Evolutionary conservation across 2,888 invertebrate species (phyloP).

Genomic region (Phyllotreta cruciferae): DNA sequence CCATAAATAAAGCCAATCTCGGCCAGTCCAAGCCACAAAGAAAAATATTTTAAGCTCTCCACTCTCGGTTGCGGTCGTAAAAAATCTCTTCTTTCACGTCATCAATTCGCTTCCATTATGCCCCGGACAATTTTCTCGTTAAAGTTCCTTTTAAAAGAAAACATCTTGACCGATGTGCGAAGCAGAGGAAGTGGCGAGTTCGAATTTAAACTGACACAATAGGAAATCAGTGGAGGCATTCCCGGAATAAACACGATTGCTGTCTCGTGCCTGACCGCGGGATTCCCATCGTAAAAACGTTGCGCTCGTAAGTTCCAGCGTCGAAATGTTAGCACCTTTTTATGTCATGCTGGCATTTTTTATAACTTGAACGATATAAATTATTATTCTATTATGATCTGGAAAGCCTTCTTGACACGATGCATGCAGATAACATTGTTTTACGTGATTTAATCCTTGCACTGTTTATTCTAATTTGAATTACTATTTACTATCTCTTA

Average conservation of each 20-base stretch:
- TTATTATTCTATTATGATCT: too few species aligned
- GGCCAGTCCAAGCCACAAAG: constrained; percentile 22
- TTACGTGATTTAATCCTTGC: too few species aligned
- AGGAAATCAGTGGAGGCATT: constrained; percentile 46
- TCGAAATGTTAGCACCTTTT: constrained; percentile 21
- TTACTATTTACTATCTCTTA: too few species aligned
- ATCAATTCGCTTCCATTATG: constrained; percentile 36
- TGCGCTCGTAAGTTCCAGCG: neutral
- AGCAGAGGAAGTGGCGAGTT: constrained; percentile 32
- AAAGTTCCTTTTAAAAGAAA: constrained; percentile 36
- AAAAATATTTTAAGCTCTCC: constrained; percentile 26
- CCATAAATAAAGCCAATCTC: constrained; percentile 26
- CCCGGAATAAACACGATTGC: constrained; percentile 44
- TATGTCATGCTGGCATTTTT: neutral
- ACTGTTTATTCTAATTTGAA: too few species aligned
- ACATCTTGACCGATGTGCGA: constrained; percentile 42
- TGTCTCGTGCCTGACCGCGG: constrained; percentile 11
- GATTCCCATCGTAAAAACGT: constrained; percentile 9
- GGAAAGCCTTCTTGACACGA: too few species aligned
- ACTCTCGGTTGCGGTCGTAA: constrained; percentile 21
- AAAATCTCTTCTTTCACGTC: constrained; percentile 25
- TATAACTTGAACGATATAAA: neutral
- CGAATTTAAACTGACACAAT: constrained; percentile 47
- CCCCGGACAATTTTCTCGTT: constrained; percentile 37
- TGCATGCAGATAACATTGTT: too few species aligned